A percentile compares a stretch with the other conserved stretches of the same genome.
Evolutionary conservation across 1,140 invertebrate genomes (phyloP).

Genomic region (Rhagoletis pomonella): DNA sequence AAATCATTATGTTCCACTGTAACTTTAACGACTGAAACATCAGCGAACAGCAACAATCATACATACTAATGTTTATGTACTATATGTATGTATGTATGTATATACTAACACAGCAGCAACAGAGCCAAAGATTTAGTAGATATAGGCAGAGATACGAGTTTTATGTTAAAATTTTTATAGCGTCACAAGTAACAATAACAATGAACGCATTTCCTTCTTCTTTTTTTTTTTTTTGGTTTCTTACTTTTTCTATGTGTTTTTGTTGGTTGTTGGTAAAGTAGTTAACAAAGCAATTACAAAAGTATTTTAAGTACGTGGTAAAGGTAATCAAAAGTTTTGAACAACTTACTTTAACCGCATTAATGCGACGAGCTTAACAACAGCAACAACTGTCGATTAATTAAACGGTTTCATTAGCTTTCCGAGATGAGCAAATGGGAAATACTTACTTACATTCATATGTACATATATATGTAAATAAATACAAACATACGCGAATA

Average conservation of each 20-base stretch:
- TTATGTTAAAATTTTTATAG: conserved; percentile 50
- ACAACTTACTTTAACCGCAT: conserved; percentile 26
- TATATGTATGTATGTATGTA: too few relatives aligned
- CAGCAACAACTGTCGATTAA: conserved; percentile 37
- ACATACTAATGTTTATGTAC: background rate
- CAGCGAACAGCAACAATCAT: background rate
- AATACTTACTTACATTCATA: background rate
- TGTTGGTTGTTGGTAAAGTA: conserved; percentile 9
- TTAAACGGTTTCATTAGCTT: conserved; percentile 48
- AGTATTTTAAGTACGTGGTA: conserved; percentile 52
- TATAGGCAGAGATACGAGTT: conserved; percentile 22
- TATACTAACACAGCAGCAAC: background rate
- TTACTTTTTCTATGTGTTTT: conserved; percentile 23
- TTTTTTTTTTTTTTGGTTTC: too few relatives aligned
- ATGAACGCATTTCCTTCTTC: background rate
- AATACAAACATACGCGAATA: background rate
- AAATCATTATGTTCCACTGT: conserved; percentile 53
- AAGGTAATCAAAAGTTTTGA: conserved; percentile 52
- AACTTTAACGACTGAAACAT: conserved; percentile 11
- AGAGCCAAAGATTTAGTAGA: background rate
- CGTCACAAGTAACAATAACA: conserved; percentile 48
- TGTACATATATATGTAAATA: background rate
- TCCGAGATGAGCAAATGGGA: background rate
- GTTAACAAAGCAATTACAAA: conserved; percentile 54
- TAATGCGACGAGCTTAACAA: conserved; percentile 25